These are phyloP conservation scores for Ophonus ardosiacus DNA, from an alignment of 2,888 invertebrate species.

Conservation along the genomic window DNA sequence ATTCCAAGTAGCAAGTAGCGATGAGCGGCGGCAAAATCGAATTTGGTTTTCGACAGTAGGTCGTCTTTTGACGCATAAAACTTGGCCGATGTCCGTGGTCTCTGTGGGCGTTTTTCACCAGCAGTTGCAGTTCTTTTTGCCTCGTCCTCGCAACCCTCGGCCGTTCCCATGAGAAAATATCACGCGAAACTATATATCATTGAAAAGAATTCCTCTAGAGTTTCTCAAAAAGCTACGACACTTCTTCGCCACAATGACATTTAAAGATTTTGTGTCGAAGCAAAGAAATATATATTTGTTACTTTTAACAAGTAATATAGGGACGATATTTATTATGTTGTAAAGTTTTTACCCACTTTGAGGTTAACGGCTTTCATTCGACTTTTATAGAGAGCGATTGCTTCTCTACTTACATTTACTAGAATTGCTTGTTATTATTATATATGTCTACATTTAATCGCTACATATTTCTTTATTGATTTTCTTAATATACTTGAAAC, in stretches of 20 bases:
- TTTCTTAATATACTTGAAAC: constrained; percentile 9
- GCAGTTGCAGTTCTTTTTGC: constrained; percentile 46
- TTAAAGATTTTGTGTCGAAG: constrained; percentile 58
- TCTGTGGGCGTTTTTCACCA: constrained; percentile 52
- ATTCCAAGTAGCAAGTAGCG: constrained; percentile 17
- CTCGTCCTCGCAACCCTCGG: background rate
- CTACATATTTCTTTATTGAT: constrained; percentile 12
- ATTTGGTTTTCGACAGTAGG: constrained; percentile 58
- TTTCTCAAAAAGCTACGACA: constrained; percentile 60
- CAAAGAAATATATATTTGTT: constrained; percentile 58
- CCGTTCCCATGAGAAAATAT: constrained; percentile 59
- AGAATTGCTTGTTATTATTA: constrained; percentile 8
- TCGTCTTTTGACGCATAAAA: constrained; percentile 63
- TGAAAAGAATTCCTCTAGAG: constrained; percentile 58
- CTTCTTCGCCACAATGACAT: constrained; percentile 54
- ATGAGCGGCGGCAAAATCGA: constrained; percentile 48
- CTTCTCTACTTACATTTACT: background rate
- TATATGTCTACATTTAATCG: constrained; percentile 13
- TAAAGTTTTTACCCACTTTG: constrained; percentile 46
- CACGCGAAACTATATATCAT: constrained; percentile 61
- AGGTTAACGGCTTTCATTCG: constrained; percentile 16
- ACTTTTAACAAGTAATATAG: constrained; percentile 56
- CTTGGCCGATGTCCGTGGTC: constrained; percentile 54
- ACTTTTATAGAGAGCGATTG: constrained; percentile 3
- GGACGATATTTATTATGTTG: constrained; percentile 56